These are phyloP conservation scores for Dromaius novaehollandiae DNA, from an alignment of 2,113 vertebrate species.

Conservation along the genomic window DNA sequence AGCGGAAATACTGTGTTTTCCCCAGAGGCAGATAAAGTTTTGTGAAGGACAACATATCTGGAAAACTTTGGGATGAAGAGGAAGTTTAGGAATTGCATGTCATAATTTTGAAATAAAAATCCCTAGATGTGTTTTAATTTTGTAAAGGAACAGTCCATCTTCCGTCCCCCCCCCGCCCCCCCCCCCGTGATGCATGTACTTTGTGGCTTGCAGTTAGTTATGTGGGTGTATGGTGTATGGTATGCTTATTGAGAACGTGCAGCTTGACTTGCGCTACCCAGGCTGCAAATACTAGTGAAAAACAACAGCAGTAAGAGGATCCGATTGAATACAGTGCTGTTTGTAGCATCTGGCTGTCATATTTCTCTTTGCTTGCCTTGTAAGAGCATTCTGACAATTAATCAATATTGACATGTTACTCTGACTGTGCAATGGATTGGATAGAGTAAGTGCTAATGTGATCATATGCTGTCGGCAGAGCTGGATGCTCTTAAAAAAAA, in stretches of 20 bases:
- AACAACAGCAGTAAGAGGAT: background rate
- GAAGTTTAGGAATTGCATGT: background rate
- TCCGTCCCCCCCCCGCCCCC: background rate
- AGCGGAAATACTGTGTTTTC: background rate
- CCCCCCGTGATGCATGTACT: background rate
- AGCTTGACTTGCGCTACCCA: background rate
- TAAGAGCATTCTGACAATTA: background rate
- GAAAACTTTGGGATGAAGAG: background rate
- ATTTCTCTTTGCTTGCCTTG: background rate
- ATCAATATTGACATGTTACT: background rate
- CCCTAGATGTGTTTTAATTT: background rate
- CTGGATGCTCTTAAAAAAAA: background rate
- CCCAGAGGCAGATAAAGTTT: background rate
- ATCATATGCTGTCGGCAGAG: background rate
- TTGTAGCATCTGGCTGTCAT: background rate
- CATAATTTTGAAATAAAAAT: background rate
- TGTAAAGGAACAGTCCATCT: background rate
- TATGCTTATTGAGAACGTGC: background rate
- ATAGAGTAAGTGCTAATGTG: background rate
- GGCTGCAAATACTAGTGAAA: background rate
- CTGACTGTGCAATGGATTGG: background rate
- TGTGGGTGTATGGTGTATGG: background rate
- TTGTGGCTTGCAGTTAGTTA: background rate
- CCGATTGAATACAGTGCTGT: background rate
- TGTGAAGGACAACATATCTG: background rate